These are phyloP conservation scores for Acridotheres tristis DNA, from an alignment of 2,797 vertebrate species.

Conservation along the genomic window DNA sequence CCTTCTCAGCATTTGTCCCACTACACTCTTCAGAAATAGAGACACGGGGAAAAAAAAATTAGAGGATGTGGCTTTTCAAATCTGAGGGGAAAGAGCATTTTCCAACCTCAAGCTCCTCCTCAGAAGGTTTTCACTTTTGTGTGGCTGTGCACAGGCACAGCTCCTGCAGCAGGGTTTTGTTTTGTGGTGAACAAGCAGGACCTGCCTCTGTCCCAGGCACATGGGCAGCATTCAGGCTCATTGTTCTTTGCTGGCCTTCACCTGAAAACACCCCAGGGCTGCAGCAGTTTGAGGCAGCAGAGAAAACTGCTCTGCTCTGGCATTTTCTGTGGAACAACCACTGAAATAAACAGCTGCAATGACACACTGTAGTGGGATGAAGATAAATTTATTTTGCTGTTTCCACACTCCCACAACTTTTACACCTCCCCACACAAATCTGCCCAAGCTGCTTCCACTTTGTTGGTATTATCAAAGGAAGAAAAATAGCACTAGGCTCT, in stretches of 20 bases:
- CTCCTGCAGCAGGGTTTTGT: neutral
- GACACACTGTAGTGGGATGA: slow-evolving; percentile 61
- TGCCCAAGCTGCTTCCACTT: slow-evolving; percentile 65
- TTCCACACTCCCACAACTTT: slow-evolving; percentile 64
- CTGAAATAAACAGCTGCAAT: slow-evolving; percentile 64
- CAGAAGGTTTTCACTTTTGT: neutral
- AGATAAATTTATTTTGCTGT: slow-evolving; percentile 67
- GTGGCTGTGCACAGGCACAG: neutral
- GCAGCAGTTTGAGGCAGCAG: neutral
- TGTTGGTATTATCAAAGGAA: slow-evolving; percentile 47
- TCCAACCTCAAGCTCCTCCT: neutral
- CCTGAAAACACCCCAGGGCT: neutral
- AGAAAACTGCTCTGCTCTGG: neutral
- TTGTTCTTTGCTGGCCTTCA: neutral
- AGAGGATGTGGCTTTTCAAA: neutral
- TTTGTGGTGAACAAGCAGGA: neutral
- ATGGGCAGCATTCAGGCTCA: fast-evolving
- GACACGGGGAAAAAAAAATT: neutral
- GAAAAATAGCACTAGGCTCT: slow-evolving; percentile 38
- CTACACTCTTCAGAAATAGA: neutral
- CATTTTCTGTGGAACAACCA: slow-evolving; percentile 47
- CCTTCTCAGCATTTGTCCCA: neutral
- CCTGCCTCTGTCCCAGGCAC: neutral
- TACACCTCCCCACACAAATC: slow-evolving; percentile 66
- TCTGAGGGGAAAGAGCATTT: neutral